phyloP scores from a whole-genome alignment of 2,888 invertebrate species.

The Trichacis sp. region DNA sequence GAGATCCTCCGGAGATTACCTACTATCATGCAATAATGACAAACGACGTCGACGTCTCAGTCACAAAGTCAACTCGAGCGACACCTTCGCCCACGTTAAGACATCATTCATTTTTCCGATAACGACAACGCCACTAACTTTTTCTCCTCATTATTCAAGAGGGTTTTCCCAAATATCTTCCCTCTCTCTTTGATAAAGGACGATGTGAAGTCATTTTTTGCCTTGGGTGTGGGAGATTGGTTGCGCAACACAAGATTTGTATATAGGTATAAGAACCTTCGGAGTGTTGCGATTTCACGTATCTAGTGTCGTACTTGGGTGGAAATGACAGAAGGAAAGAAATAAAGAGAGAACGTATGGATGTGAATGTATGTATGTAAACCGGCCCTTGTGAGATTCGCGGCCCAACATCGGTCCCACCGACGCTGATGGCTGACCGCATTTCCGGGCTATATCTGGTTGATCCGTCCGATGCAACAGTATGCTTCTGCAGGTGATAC shows the following conservation, averaged over 20 bases:
- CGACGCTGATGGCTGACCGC: constrained; percentile 65
- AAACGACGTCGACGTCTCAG: constrained; percentile 45
- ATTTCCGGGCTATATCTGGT: constrained; percentile 63
- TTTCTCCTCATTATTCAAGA: background rate
- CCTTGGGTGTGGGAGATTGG: constrained; percentile 31
- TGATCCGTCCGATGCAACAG: constrained; percentile 48
- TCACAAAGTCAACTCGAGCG: constrained; percentile 13
- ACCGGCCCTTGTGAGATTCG: constrained; percentile 69
- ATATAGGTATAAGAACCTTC: constrained; percentile 49
- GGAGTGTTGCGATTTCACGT: constrained; percentile 48
- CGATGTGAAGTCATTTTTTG: too few relatives aligned
- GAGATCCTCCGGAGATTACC: constrained; percentile 61
- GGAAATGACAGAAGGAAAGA: constrained; percentile 44
- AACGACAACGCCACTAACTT: background rate
- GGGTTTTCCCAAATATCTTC: too few relatives aligned
- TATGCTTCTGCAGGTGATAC: constrained; percentile 4
- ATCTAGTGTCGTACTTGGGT: constrained; percentile 55
- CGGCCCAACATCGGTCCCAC: constrained; percentile 65
- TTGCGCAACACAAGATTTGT: constrained; percentile 53
- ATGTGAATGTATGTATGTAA: too few relatives aligned
- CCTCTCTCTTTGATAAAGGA: too few relatives aligned
- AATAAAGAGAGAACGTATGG: constrained; percentile 54
- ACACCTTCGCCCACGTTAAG: constrained; percentile 4
- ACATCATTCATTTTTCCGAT: constrained; percentile 15
- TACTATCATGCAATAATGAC: constrained; percentile 54